Conservation (phyloP, 1,140 invertebrate species). For the Micrasema minimum region DNA sequence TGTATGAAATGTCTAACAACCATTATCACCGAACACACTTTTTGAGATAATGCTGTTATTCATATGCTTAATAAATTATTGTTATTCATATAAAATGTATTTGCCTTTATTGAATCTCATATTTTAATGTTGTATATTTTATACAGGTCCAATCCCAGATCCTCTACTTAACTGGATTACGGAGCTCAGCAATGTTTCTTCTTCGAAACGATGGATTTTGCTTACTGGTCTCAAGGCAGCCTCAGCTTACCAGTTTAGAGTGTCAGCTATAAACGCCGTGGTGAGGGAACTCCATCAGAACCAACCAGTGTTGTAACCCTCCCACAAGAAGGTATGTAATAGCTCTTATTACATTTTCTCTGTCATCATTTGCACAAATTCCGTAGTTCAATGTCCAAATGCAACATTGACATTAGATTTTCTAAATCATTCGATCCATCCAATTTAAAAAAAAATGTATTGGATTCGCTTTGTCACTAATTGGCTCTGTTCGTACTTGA, state of each 20-base stretch:
- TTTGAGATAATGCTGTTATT: no score
- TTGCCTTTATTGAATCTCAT: no score
- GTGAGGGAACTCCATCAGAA: conserved; percentile 90
- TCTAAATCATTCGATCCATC: conserved; percentile 20
- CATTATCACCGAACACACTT: no score
- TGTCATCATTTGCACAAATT: conserved; percentile 10
- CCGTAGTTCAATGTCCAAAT: conserved; percentile 25
- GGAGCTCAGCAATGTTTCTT: conserved; percentile 86
- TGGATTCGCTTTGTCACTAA: conserved; percentile 32
- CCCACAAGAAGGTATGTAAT: conserved; percentile 87
- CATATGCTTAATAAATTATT: no score
- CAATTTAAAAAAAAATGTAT: conserved; percentile 24
- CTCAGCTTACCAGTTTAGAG: conserved; percentile 93
- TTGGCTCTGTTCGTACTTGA: conserved; percentile 18
- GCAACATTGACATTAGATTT: conserved; percentile 16
- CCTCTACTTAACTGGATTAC: conserved; percentile 88
- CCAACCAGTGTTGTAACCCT: conserved; percentile 88
- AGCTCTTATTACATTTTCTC: neutral
- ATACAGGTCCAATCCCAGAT: conserved; percentile 85
- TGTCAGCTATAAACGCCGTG: conserved; percentile 94
- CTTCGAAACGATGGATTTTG: conserved; percentile 80
- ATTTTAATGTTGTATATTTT: conserved; percentile 54
- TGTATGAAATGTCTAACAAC: no score
- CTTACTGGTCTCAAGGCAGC: conserved; percentile 92
- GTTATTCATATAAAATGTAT: no score